Conservation (phyloP, 2,888 invertebrate species). For the Mantis religiosa region DNA sequence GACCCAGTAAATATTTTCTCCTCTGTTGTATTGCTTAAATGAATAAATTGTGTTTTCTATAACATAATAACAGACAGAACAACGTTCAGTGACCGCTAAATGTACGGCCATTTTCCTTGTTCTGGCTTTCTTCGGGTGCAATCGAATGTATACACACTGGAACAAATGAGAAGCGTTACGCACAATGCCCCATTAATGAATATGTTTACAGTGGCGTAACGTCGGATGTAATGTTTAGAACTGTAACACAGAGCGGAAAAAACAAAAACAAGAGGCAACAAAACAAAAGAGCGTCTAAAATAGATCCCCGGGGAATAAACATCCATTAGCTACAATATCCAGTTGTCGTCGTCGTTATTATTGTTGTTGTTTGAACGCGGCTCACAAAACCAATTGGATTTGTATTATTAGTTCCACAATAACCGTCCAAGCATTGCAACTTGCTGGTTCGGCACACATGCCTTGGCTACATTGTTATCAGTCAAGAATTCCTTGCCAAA, state of each 20-base stretch:
- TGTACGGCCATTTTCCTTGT: background rate
- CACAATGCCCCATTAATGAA: background rate
- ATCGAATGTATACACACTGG: background rate
- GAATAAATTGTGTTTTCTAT: too few species aligned
- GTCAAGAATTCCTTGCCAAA: too few species aligned
- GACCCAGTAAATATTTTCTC: too few species aligned
- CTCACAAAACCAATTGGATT: conserved; percentile 3
- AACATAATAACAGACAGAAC: background rate
- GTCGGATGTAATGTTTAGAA: background rate
- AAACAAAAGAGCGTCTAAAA: background rate
- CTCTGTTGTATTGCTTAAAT: too few species aligned
- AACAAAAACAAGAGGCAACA: background rate
- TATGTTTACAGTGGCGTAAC: background rate
- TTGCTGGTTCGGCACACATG: background rate
- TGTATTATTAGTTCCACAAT: conserved; percentile 5
- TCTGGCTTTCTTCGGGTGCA: background rate
- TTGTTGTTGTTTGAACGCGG: background rate
- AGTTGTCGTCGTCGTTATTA: background rate
- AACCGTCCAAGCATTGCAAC: background rate
- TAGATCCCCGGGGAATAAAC: conserved; percentile 1
- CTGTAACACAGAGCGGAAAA: background rate
- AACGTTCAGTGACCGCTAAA: background rate
- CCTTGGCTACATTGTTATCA: background rate
- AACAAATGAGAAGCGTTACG: background rate
- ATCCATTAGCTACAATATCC: conserved; percentile 4